phyloP scores from a whole-genome alignment of 2,888 invertebrate species.

The Rotaria sp. region DNA sequence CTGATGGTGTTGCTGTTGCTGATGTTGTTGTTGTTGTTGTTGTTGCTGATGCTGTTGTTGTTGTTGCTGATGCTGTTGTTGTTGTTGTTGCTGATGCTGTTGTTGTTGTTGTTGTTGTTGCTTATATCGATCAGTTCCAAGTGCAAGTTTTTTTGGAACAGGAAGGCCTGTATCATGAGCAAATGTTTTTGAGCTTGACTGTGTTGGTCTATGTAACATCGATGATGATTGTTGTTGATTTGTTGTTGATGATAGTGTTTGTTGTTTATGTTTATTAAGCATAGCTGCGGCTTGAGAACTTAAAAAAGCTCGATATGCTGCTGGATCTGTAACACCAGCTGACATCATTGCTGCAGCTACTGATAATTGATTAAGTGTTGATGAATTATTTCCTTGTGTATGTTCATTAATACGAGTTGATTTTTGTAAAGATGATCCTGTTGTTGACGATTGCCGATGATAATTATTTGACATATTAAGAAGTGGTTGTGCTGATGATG shows the following conservation, averaged over 20 bases:
- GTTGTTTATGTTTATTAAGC: constrained; percentile 23
- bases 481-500: background rate
- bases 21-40: background rate
- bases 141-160: constrained; percentile 7
- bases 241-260: background rate
- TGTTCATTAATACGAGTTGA: background rate
- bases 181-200: background rate
- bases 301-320: constrained; percentile 1
- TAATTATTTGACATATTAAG: constrained; percentile 27
- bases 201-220: background rate
- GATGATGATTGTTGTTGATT: background rate
- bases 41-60: background rate
- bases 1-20: no score
- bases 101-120: background rate
- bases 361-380: constrained; percentile 11
- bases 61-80: no score
- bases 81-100: background rate
- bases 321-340: background rate
- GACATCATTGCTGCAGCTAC: background rate
- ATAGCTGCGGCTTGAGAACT: background rate
- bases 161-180: constrained; percentile 2
- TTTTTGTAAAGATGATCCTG: background rate
- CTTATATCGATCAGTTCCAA: background rate
- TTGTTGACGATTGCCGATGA: background rate
- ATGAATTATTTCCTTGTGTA: background rate